These are phyloP conservation scores for Nycticryphes semicollaris DNA, from an alignment of 2,113 vertebrate genomes.

Conservation along the genomic window DNA sequence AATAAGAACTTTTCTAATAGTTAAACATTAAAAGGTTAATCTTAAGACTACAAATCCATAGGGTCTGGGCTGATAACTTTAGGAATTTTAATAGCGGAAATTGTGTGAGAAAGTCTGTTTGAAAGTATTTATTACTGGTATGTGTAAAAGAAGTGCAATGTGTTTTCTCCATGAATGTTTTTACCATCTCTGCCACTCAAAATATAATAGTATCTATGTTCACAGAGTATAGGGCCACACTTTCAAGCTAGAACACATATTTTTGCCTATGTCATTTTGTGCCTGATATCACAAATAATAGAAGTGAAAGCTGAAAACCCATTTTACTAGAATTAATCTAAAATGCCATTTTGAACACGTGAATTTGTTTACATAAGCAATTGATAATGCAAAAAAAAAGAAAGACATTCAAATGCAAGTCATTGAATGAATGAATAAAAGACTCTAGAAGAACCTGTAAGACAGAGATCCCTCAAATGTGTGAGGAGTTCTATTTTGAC, in stretches of 20 bases:
- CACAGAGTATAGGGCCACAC: not conserved
- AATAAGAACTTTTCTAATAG: not conserved
- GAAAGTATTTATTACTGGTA: not conserved
- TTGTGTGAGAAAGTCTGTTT: not conserved
- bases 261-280: not conserved
- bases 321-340: not conserved
- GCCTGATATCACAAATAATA: not conserved
- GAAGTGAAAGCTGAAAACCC: not conserved
- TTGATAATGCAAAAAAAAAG: not conserved
- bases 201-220: not conserved
- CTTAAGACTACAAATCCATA: not conserved
- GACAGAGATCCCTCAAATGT: not conserved
- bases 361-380: not conserved
- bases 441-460: not conserved
- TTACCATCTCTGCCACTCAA: not conserved
- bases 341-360: not conserved
- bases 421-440: not conserved
- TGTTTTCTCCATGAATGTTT: not conserved
- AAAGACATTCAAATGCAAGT: not conserved
- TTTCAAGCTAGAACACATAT: not conserved
- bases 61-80: not conserved
- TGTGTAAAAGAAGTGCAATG: not conserved
- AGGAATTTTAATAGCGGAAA: slow-evolving; percentile 46
- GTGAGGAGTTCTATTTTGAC: not conserved
- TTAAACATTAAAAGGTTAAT: slow-evolving; percentile 35